These are phyloP conservation scores for Synanthedon andrenaeformis DNA, from an alignment of 2,888 invertebrate species.

Conservation along the genomic window DNA sequence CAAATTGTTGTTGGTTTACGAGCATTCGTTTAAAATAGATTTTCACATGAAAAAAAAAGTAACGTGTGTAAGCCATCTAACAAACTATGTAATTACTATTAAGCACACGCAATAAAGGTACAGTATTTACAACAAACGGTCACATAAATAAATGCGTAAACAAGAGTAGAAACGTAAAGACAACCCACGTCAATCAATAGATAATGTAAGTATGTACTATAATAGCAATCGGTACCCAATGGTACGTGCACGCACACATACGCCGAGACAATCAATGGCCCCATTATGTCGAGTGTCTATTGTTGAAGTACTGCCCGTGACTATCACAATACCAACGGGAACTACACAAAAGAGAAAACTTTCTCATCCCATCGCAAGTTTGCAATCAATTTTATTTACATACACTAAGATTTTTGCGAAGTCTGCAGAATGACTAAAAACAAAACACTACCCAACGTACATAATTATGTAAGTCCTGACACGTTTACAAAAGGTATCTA, in stretches of 20 bases:
- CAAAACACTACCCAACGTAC: no score
- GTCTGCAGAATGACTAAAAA: no score
- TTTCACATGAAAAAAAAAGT: no score
- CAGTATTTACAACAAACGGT: not conserved
- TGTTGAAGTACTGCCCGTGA: conserved; percentile 56
- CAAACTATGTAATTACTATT: no score
- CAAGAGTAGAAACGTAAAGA: not conserved
- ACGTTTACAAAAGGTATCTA: no score
- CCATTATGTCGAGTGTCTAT: conserved; percentile 61
- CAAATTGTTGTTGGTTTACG: no score
- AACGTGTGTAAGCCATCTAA: no score
- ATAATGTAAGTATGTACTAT: conserved; percentile 1
- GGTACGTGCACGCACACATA: conserved; percentile 42
- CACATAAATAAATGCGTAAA: not conserved
- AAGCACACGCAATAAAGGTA: not conserved
- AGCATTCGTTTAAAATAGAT: no score
- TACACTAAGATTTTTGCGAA: no score
- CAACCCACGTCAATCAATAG: not conserved
- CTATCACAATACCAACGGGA: conserved; percentile 53
- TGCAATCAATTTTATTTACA: not conserved
- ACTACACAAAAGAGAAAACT: conserved; percentile 40
- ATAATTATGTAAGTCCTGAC: no score
- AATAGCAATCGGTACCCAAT: conserved; percentile 19
- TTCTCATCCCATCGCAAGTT: conserved; percentile 25
- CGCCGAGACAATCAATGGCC: conserved; percentile 59